Base-by-base conservation (phyloP, 2,113 vertebrate species). In the Sylvietta virens region DNA sequence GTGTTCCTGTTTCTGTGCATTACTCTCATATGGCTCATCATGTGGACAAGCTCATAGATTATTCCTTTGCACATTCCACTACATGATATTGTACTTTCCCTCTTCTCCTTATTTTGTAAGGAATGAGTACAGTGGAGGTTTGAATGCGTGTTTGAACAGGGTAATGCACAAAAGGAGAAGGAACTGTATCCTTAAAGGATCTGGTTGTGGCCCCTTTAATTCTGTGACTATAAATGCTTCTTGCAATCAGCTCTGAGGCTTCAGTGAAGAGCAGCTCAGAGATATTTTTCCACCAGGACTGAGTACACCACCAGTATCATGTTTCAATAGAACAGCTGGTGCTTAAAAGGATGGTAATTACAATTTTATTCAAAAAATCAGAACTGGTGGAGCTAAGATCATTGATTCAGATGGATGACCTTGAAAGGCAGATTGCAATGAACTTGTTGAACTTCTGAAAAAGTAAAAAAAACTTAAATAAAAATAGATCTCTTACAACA, bases 311-410 rank as follows among this genome's bases (percentile, higher is more conserved):
- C 87, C 89, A 96, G 76, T 73, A 96, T 98, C 95, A 93, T 97
- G 96, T 97, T 97, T 98, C 97, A 98, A 97, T 95, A 97, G 97
- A 97, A 96, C 97, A 97, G 97, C 97, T 98, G 97, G 96, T 94
- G 92, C 93, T 98, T 97, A 94, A 97, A 97, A 98, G 96, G 97
- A 96, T 97, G 95, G 65, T 93, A 96, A 97, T 98, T 97, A 96
- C 94, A 95, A 86, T 97, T 98, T 98, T 95, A 95, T 95, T 97
- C 91, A 97, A 97, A 98, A 97, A 95, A 53, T 80, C 91, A 94
- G 91, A 97, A 97, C 96, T 97, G 94, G 95, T 97, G 95, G 92
- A 80, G 91, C 65, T 94, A 81, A 88, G 93, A 97, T 96, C 91
- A 90, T 95, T 96, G 83, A 97, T 96, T 97, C 97, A 97, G 90